Percentiles rank a stretch among this genome's conserved stretches.
Conservation (phyloP, 2,113 vertebrate species). For the Sphyrna mokarran region DNA sequence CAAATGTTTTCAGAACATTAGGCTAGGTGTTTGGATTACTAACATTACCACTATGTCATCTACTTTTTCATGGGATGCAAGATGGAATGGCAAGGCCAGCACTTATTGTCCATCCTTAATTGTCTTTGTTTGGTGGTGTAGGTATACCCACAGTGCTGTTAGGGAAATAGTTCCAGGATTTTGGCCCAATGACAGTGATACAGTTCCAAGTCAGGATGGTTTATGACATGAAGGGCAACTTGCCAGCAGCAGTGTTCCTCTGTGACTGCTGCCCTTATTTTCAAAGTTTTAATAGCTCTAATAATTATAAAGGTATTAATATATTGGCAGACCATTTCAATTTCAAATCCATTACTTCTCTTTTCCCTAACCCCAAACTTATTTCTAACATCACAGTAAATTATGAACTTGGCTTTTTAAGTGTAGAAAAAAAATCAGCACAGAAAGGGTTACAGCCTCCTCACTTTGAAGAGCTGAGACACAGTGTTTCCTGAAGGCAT, state of each 20-base stretch:
- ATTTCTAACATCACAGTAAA: not conserved
- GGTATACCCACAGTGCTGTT: too few species aligned
- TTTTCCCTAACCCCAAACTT: not conserved
- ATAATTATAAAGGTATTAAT: not conserved
- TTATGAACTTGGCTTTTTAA: not conserved
- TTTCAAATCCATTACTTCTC: not conserved
- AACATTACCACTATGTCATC: too few species aligned
- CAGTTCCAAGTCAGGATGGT: not conserved
- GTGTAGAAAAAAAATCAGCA: slow-evolving; percentile 42
- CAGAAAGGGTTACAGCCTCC: slow-evolving; percentile 63
- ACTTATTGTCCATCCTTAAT: too few species aligned
- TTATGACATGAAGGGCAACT: too few species aligned
- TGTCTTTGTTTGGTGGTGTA: too few species aligned
- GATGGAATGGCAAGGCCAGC: not conserved
- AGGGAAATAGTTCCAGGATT: not conserved
- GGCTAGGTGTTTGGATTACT: too few species aligned
- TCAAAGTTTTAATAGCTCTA: not conserved
- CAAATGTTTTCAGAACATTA: too few species aligned
- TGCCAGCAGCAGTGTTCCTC: not conserved
- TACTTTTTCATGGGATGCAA: not conserved
- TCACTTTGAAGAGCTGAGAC: slow-evolving; percentile 60
- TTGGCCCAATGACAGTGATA: not conserved
- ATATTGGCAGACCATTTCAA: too few species aligned
- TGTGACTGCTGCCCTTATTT: not conserved
- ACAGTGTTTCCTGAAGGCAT: slow-evolving; percentile 67